Percentiles rank a stretch among this genome's conserved stretches.
Conservation (phyloP, 1,140 invertebrate species). For the Agrypnia vestita region DNA sequence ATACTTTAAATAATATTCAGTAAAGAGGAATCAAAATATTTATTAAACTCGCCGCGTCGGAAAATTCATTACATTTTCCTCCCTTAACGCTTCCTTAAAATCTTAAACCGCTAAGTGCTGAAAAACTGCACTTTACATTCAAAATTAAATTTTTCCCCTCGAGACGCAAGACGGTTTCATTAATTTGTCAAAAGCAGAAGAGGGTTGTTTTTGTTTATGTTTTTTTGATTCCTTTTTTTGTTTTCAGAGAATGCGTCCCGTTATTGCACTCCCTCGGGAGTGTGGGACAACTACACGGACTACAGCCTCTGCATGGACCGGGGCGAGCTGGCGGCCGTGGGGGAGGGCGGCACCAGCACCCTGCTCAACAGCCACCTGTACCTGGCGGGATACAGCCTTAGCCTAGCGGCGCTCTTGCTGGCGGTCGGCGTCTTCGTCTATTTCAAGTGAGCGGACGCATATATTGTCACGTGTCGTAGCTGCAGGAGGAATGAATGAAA, state of each 20-base stretch:
- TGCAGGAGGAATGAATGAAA: too few species aligned
- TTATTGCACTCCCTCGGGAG: constrained; percentile 78
- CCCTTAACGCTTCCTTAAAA: too few species aligned
- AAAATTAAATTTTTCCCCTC: not conserved
- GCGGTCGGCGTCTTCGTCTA: constrained; percentile 87
- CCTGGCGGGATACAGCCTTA: constrained; percentile 83
- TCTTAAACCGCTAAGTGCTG: not conserved
- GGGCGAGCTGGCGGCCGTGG: constrained; percentile 64
- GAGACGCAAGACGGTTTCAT: not conserved
- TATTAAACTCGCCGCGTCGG: too few species aligned
- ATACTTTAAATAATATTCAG: too few species aligned
- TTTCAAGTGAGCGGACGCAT: constrained; percentile 90
- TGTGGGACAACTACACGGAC: constrained; percentile 80
- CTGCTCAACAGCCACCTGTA: constrained; percentile 81
- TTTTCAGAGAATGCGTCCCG: constrained; percentile 83
- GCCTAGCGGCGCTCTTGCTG: constrained; percentile 82
- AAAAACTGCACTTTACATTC: not conserved
- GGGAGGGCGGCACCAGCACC: constrained; percentile 64
- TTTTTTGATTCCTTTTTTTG: not conserved
- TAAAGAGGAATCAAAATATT: too few species aligned
- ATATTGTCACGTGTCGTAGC: too few species aligned
- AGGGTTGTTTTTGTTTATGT: not conserved
- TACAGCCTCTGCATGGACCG: constrained; percentile 78
- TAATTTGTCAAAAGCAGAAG: not conserved
- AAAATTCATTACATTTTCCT: too few species aligned